Conservation (phyloP, 2,888 invertebrate species). For the Rhamphomyia laevipes region DNA sequence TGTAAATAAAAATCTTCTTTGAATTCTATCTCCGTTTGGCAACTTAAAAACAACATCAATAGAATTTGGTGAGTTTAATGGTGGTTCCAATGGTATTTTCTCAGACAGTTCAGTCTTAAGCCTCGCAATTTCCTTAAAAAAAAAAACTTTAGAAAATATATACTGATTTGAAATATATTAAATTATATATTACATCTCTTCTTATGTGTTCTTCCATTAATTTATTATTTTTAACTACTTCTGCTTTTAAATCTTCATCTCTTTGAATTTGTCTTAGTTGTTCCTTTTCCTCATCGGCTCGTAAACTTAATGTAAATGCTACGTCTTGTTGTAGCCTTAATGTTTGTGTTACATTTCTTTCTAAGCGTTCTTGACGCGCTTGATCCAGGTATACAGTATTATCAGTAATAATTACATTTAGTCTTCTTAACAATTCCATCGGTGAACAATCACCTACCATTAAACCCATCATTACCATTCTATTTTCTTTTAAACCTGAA, state of each 20-base stretch:
- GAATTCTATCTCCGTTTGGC: constrained; percentile 71
- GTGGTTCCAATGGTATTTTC: constrained; percentile 60
- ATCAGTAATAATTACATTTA: constrained; percentile 60
- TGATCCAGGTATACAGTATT: constrained; percentile 73
- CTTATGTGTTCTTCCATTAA: constrained; percentile 39
- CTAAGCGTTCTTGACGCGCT: constrained; percentile 66
- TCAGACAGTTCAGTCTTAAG: constrained; percentile 49
- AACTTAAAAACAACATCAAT: constrained; percentile 75
- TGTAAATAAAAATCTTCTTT: constrained; percentile 62
- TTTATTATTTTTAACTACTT: constrained; percentile 36
- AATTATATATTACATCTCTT: constrained; percentile 18
- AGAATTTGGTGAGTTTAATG: constrained; percentile 47
- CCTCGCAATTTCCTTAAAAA: constrained; percentile 42
- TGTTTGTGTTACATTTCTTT: constrained; percentile 66
- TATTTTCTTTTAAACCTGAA: constrained; percentile 71
- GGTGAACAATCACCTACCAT: constrained; percentile 71
- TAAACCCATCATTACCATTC: constrained; percentile 79
- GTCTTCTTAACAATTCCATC: constrained; percentile 50
- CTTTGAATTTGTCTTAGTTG: constrained; percentile 47
- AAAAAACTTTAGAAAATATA: constrained; percentile 1
- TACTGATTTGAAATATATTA: constrained; percentile 1
- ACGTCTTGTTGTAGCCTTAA: constrained; percentile 77
- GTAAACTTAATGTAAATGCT: constrained; percentile 74
- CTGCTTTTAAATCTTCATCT: constrained; percentile 38
- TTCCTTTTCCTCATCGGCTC: constrained; percentile 86